Conservation (phyloP, 1,140 invertebrate genomes). For the Tribolium castaneum region DNA sequence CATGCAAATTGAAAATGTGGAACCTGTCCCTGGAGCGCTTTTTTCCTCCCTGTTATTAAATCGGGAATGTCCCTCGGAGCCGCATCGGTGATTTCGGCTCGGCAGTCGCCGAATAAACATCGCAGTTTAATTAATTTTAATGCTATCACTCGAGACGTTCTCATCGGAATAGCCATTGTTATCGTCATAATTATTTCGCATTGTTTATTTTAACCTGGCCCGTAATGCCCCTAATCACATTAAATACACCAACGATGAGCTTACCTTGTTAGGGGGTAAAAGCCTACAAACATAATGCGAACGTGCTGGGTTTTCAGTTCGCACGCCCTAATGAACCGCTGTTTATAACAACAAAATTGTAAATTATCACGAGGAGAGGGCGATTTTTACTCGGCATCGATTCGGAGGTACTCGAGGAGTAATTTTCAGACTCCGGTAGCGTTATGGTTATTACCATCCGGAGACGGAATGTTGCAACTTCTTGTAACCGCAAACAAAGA, state of each 20-base stretch:
- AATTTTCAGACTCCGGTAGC: neutral
- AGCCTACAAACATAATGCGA: slow-evolving; percentile 39
- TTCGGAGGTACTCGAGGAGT: neutral
- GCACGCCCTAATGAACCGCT: slow-evolving; percentile 29
- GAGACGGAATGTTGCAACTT: neutral
- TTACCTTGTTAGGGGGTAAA: slow-evolving; percentile 38
- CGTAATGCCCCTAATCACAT: slow-evolving; percentile 37
- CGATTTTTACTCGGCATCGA: too few relatives aligned
- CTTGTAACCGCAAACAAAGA: slow-evolving; percentile 13
- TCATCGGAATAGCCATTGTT: slow-evolving; percentile 1
- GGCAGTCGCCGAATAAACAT: neutral
- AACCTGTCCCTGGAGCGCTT: neutral
- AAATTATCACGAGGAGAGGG: neutral
- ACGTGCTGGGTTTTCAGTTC: slow-evolving; percentile 39
- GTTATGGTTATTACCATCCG: slow-evolving; percentile 1
- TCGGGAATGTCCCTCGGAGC: neutral
- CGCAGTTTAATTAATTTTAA: slow-evolving; percentile 25
- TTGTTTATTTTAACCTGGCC: slow-evolving; percentile 39
- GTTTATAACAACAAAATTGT: slow-evolving; percentile 17
- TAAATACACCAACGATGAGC: slow-evolving; percentile 37
- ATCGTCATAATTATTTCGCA: slow-evolving; percentile 21
- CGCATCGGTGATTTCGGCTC: neutral
- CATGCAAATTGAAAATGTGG: slow-evolving; percentile 7
- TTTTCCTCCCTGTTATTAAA: neutral
- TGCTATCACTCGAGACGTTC: slow-evolving; percentile 15